phyloP scores from a whole-genome alignment of 2,113 vertebrate genomes.

The Notechis scutatus region DNA sequence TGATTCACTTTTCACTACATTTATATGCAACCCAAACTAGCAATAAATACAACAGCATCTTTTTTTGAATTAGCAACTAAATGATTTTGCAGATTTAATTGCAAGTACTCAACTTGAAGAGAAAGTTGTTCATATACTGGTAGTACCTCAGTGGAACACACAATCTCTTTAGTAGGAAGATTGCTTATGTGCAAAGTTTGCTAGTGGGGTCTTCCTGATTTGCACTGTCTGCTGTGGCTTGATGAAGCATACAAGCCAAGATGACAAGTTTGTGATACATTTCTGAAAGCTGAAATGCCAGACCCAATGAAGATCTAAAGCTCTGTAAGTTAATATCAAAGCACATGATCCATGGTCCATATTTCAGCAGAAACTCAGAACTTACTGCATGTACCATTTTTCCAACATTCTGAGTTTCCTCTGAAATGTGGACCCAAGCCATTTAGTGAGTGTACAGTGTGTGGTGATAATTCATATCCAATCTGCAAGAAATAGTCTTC shows the following conservation, averaged over 20 bases:
- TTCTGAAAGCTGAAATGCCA: not conserved
- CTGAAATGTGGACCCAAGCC: not conserved
- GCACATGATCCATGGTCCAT: not conserved
- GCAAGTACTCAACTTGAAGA: not conserved
- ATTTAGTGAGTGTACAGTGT: not conserved
- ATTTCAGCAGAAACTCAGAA: not conserved
- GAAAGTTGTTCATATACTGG: not conserved
- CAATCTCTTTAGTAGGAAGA: not conserved
- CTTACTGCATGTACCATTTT: no score
- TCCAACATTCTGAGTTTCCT: no score
- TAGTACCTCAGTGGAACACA: not conserved
- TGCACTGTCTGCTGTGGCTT: not conserved
- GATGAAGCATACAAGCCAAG: not conserved
- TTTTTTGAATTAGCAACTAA: not conserved
- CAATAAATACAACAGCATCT: not conserved
- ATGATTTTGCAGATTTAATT: not conserved
- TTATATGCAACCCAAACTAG: not conserved
- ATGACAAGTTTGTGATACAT: not conserved
- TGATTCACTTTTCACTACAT: not conserved
- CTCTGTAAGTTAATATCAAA: not conserved
- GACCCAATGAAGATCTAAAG: not conserved
- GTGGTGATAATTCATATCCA: not conserved
- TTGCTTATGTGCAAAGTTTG: not conserved
- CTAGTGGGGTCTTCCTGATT: not conserved
- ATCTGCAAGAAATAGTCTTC: not conserved